phyloP scores from a whole-genome alignment of 2,888 invertebrate species.

The Miltochrista miniata region DNA sequence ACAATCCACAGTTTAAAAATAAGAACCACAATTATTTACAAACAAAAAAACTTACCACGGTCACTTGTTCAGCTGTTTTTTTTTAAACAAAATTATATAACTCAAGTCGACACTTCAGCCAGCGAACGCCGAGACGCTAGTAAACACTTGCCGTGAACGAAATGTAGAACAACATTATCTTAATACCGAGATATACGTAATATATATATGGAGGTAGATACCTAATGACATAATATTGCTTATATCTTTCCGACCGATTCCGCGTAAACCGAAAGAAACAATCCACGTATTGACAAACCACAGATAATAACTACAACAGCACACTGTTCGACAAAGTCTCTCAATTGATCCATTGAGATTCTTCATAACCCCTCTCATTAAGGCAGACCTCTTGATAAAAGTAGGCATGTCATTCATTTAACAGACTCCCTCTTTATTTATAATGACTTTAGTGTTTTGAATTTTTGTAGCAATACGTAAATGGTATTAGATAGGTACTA shows the following conservation, averaged over 20 bases:
- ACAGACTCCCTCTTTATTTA: background rate
- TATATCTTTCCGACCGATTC: background rate
- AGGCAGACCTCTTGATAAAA: background rate
- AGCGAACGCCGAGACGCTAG: background rate
- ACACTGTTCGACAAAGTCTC: background rate
- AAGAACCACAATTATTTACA: background rate
- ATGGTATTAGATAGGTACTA: background rate
- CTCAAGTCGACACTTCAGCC: background rate
- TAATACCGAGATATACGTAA: background rate
- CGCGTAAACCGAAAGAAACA: background rate
- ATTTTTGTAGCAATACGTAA: background rate
- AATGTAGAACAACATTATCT: background rate
- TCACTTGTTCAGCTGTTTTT: background rate
- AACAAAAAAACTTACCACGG: background rate
- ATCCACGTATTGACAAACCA: background rate
- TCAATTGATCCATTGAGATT: background rate
- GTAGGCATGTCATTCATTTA: background rate
- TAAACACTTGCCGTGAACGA: background rate
- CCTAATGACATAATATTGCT: background rate
- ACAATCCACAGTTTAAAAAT: background rate
- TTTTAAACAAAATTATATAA: background rate
- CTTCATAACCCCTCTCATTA: background rate
- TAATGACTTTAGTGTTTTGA: background rate
- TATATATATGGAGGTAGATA: background rate
- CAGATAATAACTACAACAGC: conserved; percentile 1